A percentile compares a stretch with the other conserved stretches of the same genome.
Conservation (phyloP, 2,888 invertebrate genomes). For the Hesperia comma region DNA sequence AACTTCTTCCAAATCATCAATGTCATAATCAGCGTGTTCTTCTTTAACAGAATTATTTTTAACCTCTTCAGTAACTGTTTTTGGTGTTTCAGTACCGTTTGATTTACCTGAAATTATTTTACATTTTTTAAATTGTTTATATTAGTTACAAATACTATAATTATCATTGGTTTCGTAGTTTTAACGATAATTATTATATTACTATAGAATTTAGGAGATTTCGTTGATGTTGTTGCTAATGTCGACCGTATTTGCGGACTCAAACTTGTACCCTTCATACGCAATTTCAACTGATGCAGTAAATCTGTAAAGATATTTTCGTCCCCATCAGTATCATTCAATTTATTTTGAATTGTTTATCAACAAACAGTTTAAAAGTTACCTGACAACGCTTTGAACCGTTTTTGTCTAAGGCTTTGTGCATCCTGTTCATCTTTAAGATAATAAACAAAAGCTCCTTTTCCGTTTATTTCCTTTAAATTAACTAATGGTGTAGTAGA, state of each 20-base stretch:
- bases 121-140: neutral
- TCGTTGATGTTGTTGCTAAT: neutral
- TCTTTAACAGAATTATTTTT: neutral
- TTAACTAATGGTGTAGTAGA: slow-evolving; percentile 14
- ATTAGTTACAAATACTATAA: neutral
- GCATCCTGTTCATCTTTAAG: neutral
- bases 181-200: neutral
- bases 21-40: slow-evolving; percentile 8
- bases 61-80: neutral
- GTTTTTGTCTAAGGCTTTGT: slow-evolving; percentile 9
- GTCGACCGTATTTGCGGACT: no score
- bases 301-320: slow-evolving; percentile 6
- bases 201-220: neutral
- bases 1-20: slow-evolving; percentile 19
- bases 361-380: neutral
- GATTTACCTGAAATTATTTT: neutral
- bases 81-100: neutral
- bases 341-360: no score
- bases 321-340: no score
- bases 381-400: slow-evolving; percentile 25
- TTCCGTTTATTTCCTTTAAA: neutral
- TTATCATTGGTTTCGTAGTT: neutral
- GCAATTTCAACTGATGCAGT: neutral
- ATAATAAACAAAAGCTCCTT: slow-evolving; percentile 18
- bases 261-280: neutral